A percentile compares a stretch with the other conserved stretches of the same genome.
These are phyloP conservation scores for Oikopleura vanhoeffeni DNA, from an alignment of 23 tunicate species.

Conservation along the genomic window DNA sequence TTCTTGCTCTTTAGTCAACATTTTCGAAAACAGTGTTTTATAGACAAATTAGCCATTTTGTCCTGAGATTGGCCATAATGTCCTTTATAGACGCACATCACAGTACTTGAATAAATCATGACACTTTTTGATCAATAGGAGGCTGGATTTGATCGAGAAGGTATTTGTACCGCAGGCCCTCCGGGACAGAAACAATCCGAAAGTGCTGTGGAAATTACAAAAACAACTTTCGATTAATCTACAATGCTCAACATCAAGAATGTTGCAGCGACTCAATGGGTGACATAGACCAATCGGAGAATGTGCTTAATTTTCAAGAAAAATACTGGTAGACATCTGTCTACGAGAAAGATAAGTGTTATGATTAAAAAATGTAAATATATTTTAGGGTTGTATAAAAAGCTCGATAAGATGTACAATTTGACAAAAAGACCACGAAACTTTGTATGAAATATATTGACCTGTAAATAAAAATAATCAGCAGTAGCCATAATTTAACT, in stretches of 20 bases:
- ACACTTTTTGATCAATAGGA: neutral
- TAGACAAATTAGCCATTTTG: too few relatives aligned
- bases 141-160: neutral
- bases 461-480: too few relatives aligned
- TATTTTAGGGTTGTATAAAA: too few relatives aligned
- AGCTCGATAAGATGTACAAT: too few relatives aligned
- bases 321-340: neutral
- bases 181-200: neutral
- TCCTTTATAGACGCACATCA: neutral
- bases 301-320: neutral
- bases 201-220: conserved; percentile 10
- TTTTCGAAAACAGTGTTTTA: too few relatives aligned
- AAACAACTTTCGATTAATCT: neutral
- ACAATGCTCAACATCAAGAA: neutral
- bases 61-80: too few relatives aligned
- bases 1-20: neutral
- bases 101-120: neutral
- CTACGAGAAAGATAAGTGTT: too few relatives aligned
- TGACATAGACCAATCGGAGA: neutral
- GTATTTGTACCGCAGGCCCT: neutral
- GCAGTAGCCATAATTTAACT: too few relatives aligned
- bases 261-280: neutral
- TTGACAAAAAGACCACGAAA: too few relatives aligned
- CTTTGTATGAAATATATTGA: too few relatives aligned
- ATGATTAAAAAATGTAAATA: too few relatives aligned